Conservation (phyloP, 2,888 invertebrate species). For the Hydrotaea cyrtoneurina region DNA sequence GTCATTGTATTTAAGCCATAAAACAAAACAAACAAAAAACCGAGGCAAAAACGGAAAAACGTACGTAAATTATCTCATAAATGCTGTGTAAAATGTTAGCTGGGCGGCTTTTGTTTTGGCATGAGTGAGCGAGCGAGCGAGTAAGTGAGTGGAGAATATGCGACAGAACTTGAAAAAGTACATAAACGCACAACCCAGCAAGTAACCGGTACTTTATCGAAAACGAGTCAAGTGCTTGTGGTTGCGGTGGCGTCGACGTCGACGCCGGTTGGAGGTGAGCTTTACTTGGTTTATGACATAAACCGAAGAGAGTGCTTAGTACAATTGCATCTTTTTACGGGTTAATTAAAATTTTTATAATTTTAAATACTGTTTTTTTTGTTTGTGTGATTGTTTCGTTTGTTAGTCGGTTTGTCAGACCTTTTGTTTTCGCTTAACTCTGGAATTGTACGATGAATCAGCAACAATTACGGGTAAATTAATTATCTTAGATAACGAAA, state of each 20-base stretch:
- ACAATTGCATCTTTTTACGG: background rate
- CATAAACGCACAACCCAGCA: background rate
- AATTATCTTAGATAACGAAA: too few species aligned
- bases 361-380: background rate
- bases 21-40: conserved; percentile 39
- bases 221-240: background rate
- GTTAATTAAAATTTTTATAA: conserved; percentile 28
- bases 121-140: background rate
- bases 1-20: conserved; percentile 36
- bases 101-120: background rate
- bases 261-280: too few species aligned
- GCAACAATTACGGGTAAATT: background rate
- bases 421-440: background rate
- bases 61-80: conserved; percentile 18
- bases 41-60: background rate
- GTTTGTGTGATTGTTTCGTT: background rate
- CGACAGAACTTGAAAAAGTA: background rate
- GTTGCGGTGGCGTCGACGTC: background rate
- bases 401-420: conserved; percentile 12
- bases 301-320: background rate
- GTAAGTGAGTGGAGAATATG: background rate
- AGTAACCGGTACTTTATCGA: background rate
- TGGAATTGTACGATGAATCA: background rate
- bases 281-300: too few species aligned
- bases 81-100: conserved; percentile 18